Evolutionary conservation across 2,797 vertebrate species (phyloP).

Genomic region (Phrynocephalus vlangalii): DNA sequence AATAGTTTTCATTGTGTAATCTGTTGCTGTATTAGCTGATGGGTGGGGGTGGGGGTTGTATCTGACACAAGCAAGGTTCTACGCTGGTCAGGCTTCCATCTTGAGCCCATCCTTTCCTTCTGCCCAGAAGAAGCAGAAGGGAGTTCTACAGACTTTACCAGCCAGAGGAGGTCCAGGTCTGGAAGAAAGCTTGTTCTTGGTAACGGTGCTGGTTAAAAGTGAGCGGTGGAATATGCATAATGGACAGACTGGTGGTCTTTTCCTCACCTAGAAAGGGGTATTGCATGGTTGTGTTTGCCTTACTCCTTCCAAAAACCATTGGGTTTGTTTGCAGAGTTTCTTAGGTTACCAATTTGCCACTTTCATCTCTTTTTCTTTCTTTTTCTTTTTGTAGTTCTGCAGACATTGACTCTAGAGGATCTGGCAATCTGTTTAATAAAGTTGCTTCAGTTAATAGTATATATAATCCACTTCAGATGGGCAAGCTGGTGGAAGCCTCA

Average conservation of each 20-base stretch:
- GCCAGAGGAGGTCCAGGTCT: slow-evolving; percentile 26
- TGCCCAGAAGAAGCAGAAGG: slow-evolving; percentile 34
- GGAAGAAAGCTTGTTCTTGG: background rate
- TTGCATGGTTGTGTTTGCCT: slow-evolving; percentile 14
- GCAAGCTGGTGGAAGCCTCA: background rate
- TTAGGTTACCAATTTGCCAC: background rate
- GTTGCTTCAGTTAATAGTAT: background rate
- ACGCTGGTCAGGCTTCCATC: slow-evolving; percentile 31
- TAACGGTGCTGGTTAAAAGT: background rate
- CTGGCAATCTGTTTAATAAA: slow-evolving; percentile 31
- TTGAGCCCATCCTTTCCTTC: slow-evolving; percentile 50
- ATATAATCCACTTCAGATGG: slow-evolving; percentile 26
- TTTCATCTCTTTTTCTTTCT: background rate
- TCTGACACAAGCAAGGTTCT: slow-evolving; percentile 58
- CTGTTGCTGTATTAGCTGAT: slow-evolving; percentile 70
- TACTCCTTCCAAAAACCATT: background rate
- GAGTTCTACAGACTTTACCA: slow-evolving; percentile 29
- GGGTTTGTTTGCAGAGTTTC: slow-evolving; percentile 39
- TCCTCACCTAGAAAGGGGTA: slow-evolving; percentile 28
- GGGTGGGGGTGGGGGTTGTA: slow-evolving; percentile 46
- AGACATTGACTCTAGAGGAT: background rate
- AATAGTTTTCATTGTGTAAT: slow-evolving; percentile 73
- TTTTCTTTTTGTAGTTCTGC: background rate
- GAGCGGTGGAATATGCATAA: background rate
- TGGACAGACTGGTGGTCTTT: background rate